Conservation (phyloP, 2,888 invertebrate species). For the Acrobasis suavella region DNA sequence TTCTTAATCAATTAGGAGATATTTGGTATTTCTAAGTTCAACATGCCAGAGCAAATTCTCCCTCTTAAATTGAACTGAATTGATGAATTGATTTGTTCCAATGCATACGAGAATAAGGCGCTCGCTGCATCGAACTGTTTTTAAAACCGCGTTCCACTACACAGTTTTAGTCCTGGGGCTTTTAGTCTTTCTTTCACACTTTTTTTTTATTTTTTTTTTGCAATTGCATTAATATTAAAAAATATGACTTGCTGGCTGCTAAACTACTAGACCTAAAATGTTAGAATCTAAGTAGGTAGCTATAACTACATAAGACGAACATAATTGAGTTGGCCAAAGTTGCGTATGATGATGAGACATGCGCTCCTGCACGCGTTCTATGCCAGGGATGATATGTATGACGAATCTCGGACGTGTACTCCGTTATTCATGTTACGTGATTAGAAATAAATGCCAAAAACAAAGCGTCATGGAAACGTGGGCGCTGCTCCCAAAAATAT, state of each 20-base stretch:
- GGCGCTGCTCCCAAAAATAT: constrained; percentile 40
- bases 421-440: constrained; percentile 49
- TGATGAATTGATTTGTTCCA: neutral
- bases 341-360: neutral
- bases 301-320: too few species aligned
- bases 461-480: constrained; percentile 48
- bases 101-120: neutral
- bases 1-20: too few species aligned
- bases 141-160: neutral
- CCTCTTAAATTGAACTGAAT: neutral
- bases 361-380: neutral
- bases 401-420: constrained; percentile 32
- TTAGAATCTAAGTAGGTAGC: too few species aligned
- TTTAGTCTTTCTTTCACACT: too few species aligned
- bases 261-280: too few species aligned
- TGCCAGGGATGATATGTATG: constrained; percentile 26
- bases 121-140: neutral
- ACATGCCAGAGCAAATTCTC: too few species aligned
- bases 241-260: too few species aligned
- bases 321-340: neutral
- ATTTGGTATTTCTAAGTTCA: too few species aligned
- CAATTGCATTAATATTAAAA: too few species aligned
- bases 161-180: neutral
- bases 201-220: too few species aligned
- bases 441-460: constrained; percentile 52